These are phyloP conservation scores for Aramus guarauna DNA, from an alignment of 2,113 vertebrate species.

Conservation along the genomic window DNA sequence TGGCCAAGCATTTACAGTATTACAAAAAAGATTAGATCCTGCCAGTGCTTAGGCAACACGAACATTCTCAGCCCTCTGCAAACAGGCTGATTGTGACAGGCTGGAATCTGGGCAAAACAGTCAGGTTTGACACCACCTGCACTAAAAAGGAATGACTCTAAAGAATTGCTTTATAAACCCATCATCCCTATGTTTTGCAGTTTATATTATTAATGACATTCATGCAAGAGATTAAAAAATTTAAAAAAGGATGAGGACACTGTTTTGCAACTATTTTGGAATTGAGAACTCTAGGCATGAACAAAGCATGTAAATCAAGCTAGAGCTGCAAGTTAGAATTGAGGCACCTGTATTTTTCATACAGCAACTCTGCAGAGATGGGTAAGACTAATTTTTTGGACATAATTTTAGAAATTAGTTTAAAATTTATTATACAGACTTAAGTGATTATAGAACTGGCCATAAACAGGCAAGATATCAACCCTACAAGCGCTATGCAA, in stretches of 20 bases:
- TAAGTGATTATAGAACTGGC: background rate
- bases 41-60: background rate
- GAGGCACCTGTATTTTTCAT: background rate
- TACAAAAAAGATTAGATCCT: background rate
- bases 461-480: background rate
- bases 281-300: background rate
- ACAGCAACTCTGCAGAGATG: background rate
- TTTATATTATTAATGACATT: background rate
- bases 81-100: background rate
- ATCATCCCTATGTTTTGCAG: background rate
- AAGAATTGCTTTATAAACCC: background rate
- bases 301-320: background rate
- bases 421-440: background rate
- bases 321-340: background rate
- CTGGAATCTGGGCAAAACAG: background rate
- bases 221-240: background rate
- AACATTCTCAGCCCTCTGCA: background rate
- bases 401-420: background rate
- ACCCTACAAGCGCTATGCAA: background rate
- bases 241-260: background rate
- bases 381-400: background rate
- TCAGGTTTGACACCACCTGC: background rate
- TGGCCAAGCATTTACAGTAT: background rate
- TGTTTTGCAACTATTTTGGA: background rate
- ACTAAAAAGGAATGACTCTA: background rate